Base-by-base conservation (phyloP, 2,888 invertebrate species). In the Hirtodrosophila histrioides region DNA sequence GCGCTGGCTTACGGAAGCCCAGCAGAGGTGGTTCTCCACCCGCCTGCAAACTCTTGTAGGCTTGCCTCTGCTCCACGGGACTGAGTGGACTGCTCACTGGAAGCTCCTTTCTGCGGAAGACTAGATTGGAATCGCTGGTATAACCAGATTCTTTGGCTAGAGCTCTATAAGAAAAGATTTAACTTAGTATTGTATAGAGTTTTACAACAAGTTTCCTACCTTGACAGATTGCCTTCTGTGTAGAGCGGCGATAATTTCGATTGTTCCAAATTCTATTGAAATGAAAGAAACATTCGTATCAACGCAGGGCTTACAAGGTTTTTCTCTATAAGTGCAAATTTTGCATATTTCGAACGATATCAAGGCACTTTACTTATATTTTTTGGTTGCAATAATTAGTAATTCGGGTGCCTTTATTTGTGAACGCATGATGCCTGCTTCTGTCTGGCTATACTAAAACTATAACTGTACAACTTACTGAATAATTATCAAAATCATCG, bases 11-110 rank as follows among this genome's bases (percentile, higher is more conserved):
- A 43, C 98, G 94, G 89, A 99, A 94, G 40, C 99, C 99, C 89
- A 97, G 94, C 8, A 97, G 93, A 0, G 99, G 99, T 3, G 98
- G 97, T 92, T 99, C 98, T 0, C 98, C 98, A 0, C 99, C 99
- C 62, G 95, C 95, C 90, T 98, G 98, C 58, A 99, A 94, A 71
- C 94, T 95, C 89, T 95, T 95, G 92, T 99, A 99, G 9, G 95
- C 96, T 67, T 95, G 94, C 68, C 95, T 94, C 81, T 97, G 95
- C 89, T 97, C 96, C n/a, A 95, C 94, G 1, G 97, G 97, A 76
- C 95, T 97, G 55, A 97, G 91, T 0, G 92, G 93, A 71, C 94
- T 94, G 23, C 93, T 92, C 43, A 94, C 94, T 36, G 93, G 92
- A 75, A 94, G 94, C 76, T 96, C 95, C 64, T 95, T 94, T 57